Evolutionary conservation across 2,113 vertebrate species (phyloP).

Genomic region (Macheiramphus alcinus): DNA sequence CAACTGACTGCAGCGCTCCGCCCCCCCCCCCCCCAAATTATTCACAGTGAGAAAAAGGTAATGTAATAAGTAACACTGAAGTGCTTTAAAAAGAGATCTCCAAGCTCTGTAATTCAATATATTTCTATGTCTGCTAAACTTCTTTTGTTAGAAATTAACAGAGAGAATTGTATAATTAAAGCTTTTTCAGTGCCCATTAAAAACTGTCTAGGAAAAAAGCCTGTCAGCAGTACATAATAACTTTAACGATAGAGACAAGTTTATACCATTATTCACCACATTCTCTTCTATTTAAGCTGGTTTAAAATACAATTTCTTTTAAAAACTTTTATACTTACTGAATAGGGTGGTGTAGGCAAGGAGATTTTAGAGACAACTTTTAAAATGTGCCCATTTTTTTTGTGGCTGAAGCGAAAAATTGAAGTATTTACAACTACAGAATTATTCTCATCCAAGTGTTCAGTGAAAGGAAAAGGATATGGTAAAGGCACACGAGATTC

Average conservation of each 20-base stretch:
- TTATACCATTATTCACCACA: not conserved
- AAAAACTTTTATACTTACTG: slow-evolving; percentile 85
- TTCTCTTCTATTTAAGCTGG: not conserved
- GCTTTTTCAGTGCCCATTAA: not conserved
- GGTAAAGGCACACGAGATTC: slow-evolving; percentile 93
- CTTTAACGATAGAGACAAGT: not conserved
- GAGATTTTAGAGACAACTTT: slow-evolving; percentile 95
- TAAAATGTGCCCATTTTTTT: slow-evolving; percentile 84
- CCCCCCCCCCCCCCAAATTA: rapidly evolving
- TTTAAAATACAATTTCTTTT: not conserved
- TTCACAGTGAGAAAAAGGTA: not conserved
- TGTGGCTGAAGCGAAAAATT: slow-evolving; percentile 86
- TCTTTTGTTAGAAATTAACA: not conserved
- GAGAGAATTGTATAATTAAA: not conserved
- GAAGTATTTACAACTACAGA: slow-evolving; percentile 89
- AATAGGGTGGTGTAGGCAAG: slow-evolving; percentile 93
- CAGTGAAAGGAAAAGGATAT: slow-evolving; percentile 83
- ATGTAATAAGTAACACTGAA: not conserved
- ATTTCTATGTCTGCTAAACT: not conserved
- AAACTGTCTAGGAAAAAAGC: not conserved
- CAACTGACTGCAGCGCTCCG: not conserved
- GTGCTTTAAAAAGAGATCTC: not conserved
- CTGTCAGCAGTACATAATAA: not conserved
- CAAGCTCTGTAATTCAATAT: not conserved
- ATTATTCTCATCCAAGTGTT: slow-evolving; percentile 84